These are phyloP conservation scores for Oryzias melastigma DNA, from an alignment of 2,113 vertebrate genomes.

Conservation along the genomic window DNA sequence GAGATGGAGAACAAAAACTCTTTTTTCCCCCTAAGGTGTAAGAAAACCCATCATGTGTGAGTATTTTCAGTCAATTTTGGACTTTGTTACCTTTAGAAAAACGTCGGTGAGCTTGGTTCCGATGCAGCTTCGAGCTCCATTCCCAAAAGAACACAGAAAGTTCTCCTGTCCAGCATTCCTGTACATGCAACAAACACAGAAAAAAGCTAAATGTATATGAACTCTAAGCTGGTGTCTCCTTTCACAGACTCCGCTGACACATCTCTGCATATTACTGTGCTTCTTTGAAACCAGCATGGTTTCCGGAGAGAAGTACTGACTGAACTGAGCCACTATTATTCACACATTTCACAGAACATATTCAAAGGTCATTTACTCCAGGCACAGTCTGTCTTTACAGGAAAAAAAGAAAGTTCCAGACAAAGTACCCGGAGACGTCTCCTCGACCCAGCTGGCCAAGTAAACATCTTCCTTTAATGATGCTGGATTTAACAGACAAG, in stretches of 20 bases:
- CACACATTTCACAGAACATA: slow-evolving; percentile 2
- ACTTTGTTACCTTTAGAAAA: slow-evolving; percentile 62
- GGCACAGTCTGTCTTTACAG: neutral
- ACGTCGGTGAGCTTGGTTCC: slow-evolving; percentile 49
- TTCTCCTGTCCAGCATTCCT: slow-evolving; percentile 67
- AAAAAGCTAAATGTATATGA: slow-evolving; percentile 1
- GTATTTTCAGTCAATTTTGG: neutral
- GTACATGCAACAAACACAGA: slow-evolving; percentile 11
- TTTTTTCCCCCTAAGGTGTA: no score
- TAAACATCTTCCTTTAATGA: neutral
- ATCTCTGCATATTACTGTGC: no score
- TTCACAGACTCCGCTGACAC: no score
- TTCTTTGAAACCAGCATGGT: no score
- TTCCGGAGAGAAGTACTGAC: neutral
- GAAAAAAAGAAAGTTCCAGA: neutral
- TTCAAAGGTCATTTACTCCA: neutral
- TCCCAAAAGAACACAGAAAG: slow-evolving; percentile 64
- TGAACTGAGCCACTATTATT: slow-evolving; percentile 1
- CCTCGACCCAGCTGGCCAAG: neutral
- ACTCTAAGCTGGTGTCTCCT: no score
- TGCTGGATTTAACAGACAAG: neutral
- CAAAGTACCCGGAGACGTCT: slow-evolving; percentile 1
- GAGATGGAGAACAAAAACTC: no score
- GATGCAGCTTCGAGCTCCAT: slow-evolving; percentile 58
- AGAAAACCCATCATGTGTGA: neutral